A percentile compares a stretch with the other conserved stretches of the same genome.
Evolutionary conservation across 1,140 invertebrate species (phyloP).

Genomic region (Cherax destructor): DNA sequence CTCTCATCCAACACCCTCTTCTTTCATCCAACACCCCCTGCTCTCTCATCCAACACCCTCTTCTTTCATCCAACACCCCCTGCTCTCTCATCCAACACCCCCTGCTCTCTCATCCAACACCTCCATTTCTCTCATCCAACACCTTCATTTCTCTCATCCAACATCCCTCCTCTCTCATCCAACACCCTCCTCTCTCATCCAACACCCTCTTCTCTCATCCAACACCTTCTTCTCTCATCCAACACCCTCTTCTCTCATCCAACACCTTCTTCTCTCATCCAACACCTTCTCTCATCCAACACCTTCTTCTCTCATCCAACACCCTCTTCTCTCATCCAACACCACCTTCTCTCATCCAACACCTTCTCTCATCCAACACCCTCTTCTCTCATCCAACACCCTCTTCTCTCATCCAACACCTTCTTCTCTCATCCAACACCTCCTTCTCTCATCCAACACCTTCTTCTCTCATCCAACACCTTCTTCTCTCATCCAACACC

Average conservation of each 20-base stretch:
- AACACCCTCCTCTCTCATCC: too few species aligned
- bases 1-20: too few species aligned
- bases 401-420: too few species aligned
- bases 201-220: not conserved
- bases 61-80: not conserved
- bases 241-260: not conserved
- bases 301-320: not conserved
- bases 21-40: not conserved
- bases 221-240: not conserved
- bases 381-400: not conserved
- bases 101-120: not conserved
- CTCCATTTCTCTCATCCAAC: not conserved
- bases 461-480: not conserved
- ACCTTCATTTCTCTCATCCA: too few species aligned
- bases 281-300: not conserved
- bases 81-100: not conserved
- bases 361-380: not conserved
- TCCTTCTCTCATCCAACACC: too few species aligned
- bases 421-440: too few species aligned
- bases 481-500: not conserved
- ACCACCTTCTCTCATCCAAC: too few species aligned
- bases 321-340: too few species aligned
- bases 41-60: not conserved
- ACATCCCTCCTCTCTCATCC: too few species aligned
- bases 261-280: too few species aligned